phyloP scores from a whole-genome alignment of 1,140 invertebrate genomes.

The Eumaeus atala region DNA sequence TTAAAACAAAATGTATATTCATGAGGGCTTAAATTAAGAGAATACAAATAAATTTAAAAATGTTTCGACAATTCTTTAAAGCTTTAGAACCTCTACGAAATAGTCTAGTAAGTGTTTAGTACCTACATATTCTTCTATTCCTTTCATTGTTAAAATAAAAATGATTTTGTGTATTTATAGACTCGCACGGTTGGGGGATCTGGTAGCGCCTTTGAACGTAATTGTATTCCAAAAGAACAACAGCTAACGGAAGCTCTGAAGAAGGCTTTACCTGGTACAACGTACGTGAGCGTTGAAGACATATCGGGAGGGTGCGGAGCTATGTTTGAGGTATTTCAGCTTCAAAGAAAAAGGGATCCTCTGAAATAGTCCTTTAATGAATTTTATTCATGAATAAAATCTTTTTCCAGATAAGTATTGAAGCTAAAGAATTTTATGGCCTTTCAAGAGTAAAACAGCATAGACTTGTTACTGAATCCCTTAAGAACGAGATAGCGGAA shows the following conservation, averaged over 20 bases:
- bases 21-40: not conserved
- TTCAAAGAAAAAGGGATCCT: too few species aligned
- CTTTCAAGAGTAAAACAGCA: constrained; percentile 87
- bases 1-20: too few species aligned
- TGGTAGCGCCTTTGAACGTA: constrained; percentile 44
- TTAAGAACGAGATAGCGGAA: constrained; percentile 86
- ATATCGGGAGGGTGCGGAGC: constrained; percentile 90
- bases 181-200: constrained; percentile 38
- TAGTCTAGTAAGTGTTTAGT: constrained; percentile 40
- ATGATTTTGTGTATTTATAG: constrained; percentile 17
- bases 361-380: too few species aligned
- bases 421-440: constrained; percentile 85
- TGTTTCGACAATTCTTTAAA: constrained; percentile 52
- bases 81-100: constrained; percentile 43
- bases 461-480: constrained; percentile 82
- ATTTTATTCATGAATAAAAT: constrained; percentile 13
- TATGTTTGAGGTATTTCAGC: constrained; percentile 92
- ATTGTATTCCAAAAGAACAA: constrained; percentile 49
- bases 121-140: not conserved
- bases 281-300: constrained; percentile 81
- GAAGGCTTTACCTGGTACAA: constrained; percentile 78
- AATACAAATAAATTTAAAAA: constrained; percentile 25
- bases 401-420: constrained; percentile 75
- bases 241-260: constrained; percentile 65
- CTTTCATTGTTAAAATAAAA: too few species aligned